A percentile compares a stretch with the other conserved stretches of the same genome.
Conservation (phyloP, 2,797 vertebrate genomes). For the Oreochromis grahami region DNA sequence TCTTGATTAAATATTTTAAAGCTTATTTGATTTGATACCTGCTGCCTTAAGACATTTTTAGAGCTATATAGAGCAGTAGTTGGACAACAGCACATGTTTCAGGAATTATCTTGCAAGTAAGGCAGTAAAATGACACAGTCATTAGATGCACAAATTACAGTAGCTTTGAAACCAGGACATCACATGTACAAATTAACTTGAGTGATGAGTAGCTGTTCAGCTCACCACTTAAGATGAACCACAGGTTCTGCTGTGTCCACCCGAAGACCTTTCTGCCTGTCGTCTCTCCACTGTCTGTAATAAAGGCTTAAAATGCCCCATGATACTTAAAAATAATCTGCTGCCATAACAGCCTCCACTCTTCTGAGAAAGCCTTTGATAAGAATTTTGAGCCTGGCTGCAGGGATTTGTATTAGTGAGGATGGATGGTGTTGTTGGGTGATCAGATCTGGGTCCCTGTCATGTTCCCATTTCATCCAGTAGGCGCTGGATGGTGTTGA, state of each 20-base stretch:
- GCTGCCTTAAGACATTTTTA: neutral
- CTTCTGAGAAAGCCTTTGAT: slow-evolving; percentile 9
- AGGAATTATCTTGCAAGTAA: neutral
- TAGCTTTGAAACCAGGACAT: neutral
- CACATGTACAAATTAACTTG: neutral
- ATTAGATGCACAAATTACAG: neutral
- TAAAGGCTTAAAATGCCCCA: slow-evolving; percentile 3
- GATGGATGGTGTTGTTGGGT: neutral
- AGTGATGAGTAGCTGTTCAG: neutral
- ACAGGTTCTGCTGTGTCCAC: neutral
- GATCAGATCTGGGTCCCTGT: neutral
- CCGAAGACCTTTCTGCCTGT: neutral
- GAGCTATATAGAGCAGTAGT: neutral
- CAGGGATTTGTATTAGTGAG: slow-evolving; percentile 19
- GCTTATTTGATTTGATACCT: slow-evolving; percentile 2
- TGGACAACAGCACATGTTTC: neutral
- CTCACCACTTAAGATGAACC: neutral
- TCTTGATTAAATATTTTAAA: slow-evolving; percentile 12
- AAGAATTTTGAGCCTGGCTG: neutral
- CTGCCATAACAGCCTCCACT: neutral
- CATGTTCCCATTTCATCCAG: neutral
- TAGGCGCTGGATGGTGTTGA: neutral
- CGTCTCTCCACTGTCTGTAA: neutral
- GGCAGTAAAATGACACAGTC: neutral
- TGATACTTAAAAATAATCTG: slow-evolving; percentile 17